phyloP scores from a whole-genome alignment of 2,888 invertebrate genomes.

The Diploptera punctata region DNA sequence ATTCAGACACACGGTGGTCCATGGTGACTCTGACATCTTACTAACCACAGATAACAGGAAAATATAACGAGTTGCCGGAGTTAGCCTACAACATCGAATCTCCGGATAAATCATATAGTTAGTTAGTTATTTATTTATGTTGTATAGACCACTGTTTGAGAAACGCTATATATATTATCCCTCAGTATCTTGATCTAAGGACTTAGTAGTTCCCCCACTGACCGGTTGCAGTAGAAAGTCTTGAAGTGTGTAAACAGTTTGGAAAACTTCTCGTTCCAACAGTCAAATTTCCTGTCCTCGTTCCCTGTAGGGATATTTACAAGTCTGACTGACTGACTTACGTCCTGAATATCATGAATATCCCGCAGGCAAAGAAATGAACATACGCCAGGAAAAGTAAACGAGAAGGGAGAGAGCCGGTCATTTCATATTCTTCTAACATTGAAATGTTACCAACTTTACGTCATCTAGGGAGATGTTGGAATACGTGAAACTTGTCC shows the following conservation, averaged over 20 bases:
- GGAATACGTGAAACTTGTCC: no score
- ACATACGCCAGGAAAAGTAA: neutral
- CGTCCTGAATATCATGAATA: slow-evolving; percentile 36
- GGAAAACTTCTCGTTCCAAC: slow-evolving; percentile 17
- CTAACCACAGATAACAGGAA: no score
- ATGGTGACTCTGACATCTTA: no score
- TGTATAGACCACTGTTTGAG: no score
- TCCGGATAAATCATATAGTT: no score
- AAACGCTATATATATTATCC: no score
- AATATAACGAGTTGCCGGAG: no score
- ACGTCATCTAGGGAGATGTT: neutral
- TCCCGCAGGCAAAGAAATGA: neutral
- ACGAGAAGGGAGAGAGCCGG: neutral
- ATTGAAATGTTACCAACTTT: neutral
- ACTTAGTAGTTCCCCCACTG: no score
- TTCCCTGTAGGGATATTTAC: slow-evolving; percentile 34
- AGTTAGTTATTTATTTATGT: no score
- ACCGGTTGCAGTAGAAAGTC: neutral
- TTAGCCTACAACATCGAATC: no score
- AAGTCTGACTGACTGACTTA: slow-evolving; percentile 32
- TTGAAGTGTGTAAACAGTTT: slow-evolving; percentile 30
- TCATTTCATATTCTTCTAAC: neutral
- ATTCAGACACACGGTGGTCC: no score
- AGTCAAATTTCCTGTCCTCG: slow-evolving; percentile 37
- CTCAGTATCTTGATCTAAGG: no score